phyloP scores from a whole-genome alignment of 2,113 vertebrate species.

The Morone chrysops region DNA sequence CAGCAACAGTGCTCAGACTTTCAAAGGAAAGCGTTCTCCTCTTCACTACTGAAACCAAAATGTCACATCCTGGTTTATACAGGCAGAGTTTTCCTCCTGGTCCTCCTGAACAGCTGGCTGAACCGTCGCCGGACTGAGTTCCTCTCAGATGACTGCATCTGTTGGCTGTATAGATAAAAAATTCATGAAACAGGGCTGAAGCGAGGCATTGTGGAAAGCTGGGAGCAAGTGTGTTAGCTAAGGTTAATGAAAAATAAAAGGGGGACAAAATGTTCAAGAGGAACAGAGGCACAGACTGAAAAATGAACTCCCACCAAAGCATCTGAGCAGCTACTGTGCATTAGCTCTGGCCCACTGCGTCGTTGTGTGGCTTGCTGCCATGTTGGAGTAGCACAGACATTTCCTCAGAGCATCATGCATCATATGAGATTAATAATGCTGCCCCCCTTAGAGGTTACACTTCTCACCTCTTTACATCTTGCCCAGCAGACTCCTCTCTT shows the following conservation, averaged over 20 bases:
- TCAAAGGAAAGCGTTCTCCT: conserved; percentile 19
- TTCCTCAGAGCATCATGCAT: conserved; percentile 39
- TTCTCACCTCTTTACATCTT: conserved; percentile 66
- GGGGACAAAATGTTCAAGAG: conserved; percentile 49
- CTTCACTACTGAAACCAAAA: conserved; percentile 1
- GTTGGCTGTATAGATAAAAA: conserved; percentile 70
- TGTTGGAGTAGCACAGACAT: conserved; percentile 32
- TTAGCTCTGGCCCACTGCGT: conserved; percentile 42
- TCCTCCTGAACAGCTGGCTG: conserved; percentile 75
- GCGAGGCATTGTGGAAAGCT: not conserved
- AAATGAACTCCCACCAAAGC: conserved; percentile 31
- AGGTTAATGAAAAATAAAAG: not conserved
- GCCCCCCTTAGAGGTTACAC: not conserved
- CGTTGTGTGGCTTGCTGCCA: conserved; percentile 45
- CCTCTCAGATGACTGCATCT: conserved; percentile 64
- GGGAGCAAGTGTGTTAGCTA: not conserved
- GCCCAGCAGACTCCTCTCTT: conserved; percentile 24
- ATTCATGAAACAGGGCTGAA: conserved; percentile 42
- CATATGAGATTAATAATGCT: conserved; percentile 25
- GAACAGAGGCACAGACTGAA: conserved; percentile 54
- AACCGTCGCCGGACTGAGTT: conserved; percentile 52
- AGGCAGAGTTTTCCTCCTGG: conserved; percentile 53
- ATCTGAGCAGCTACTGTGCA: conserved; percentile 32
- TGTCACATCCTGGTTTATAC: conserved; percentile 12
- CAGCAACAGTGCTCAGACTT: not conserved